Conservation (phyloP, 2,888 invertebrate genomes). For the Geophilus truncorum region DNA sequence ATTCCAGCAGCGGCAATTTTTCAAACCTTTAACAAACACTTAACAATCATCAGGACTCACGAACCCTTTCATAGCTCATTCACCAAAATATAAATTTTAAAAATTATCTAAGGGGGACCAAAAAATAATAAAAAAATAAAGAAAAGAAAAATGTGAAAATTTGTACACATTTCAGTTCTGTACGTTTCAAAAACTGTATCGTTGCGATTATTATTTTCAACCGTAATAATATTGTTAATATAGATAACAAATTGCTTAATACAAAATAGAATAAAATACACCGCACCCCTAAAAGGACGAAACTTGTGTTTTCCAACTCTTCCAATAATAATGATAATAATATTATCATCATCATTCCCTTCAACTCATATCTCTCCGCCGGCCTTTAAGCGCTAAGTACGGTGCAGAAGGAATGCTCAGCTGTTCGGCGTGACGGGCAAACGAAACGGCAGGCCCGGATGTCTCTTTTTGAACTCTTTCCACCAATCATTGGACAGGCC, state of each 20-base stretch:
- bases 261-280: background rate
- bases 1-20: background rate
- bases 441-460: conserved; percentile 37
- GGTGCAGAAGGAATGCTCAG: conserved; percentile 30
- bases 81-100: background rate
- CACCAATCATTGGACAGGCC: conserved; percentile 38
- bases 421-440: conserved; percentile 29
- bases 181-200: background rate
- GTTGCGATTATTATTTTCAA: conserved; percentile 17
- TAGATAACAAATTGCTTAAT: conserved; percentile 1
- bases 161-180: background rate
- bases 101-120: too few relatives aligned
- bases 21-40: background rate
- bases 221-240: conserved; percentile 8
- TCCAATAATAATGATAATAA: background rate
- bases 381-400: background rate
- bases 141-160: background rate
- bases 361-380: background rate
- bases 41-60: background rate
- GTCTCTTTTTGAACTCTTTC: conserved; percentile 38
- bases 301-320: background rate
- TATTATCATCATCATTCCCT: background rate
- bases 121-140: background rate
- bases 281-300: background rate
- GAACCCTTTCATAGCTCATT: background rate